Evolutionary conservation across 35 echinoderm and acorn worm genomes (phyloP), one percentile per base, ranked within the genome.

Genomic region (Chiridota heheva): DNA sequence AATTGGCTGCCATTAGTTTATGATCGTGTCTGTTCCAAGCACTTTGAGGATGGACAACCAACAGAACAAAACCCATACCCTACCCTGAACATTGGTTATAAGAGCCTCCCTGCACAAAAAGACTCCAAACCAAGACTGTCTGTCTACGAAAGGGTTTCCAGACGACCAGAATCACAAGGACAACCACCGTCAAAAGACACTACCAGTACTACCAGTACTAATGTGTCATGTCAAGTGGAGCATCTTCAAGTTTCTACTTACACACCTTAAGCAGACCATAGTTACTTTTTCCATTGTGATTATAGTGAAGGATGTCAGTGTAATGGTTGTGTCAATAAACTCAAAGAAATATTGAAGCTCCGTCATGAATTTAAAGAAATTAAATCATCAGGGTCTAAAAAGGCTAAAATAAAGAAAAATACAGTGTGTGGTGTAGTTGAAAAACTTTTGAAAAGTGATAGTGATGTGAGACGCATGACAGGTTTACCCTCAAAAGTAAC

Each of bases 41-140:
- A 53, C 48, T 53, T 53, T 22, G 22, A 53, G 22, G 48, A 13
- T 53, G 10, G 22, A 13, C 10, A 53, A 22, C 10, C 22, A 22
- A 53, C 48, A 53, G 48, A 53, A 22, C 10, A 66, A 66, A 66
- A 66, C 29, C 62, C 62, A 66, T 66, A 66, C 31, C 62, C 62
- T 24, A n/a, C 62, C 13, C 31, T 66, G 17, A 18, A 66, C 32
- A 16, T 66, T 15, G 62, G 62, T 2, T 66, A 66, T 8, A 5
- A 32, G 62, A 30, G 32, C 32, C 32, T 66, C 20, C 62, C 62
- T 2, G 62, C 62, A 66, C 20, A 18, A 30, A 66, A 66, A 66
- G 32, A 20, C 20, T 18, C 32, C 15, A 5, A 66, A 32, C 17
- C 62, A 0, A 66, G 62, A 32, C 20, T 66, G 16, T 30, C 62